Base-by-base conservation (phyloP, 2,797 vertebrate species). In the Phyllotis vaccarum region DNA sequence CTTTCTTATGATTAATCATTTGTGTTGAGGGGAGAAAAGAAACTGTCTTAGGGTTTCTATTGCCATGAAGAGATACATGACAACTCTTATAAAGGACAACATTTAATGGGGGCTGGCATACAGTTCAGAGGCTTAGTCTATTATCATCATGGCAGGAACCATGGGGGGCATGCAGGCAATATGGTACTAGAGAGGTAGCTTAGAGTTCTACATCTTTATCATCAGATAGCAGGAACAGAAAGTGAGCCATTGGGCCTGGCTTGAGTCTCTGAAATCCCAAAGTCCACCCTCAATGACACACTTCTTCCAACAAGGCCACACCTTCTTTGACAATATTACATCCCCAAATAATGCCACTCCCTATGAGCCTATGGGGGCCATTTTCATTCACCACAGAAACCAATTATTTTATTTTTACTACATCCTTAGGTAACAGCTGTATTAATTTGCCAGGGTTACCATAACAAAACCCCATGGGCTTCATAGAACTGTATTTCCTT, bases 21-120 rank as follows among this genome's bases (percentile, higher is more conserved):
- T 72, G 79, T 66, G 91, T 78, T 92, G 40, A 96, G 78, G 37
- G 86, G 72, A 75, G 79, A 96, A 82, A 79, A 40, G 40, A 17
- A 83, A 64, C 40, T 46, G 40, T 34, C 11, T 60, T 83, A 86
- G 58, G 9, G 58, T 62, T 83, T 62, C 58, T 62, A 46, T 46
- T 46, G 58, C 58, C 22, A 29, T 64, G 27, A 82, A 43, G 58
- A 64, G 58, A 43, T 27, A 62, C 10, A 46, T 64, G 58, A 27
- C 4, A 21, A 31, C 4, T 29, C 6, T 64, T 34, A 46, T 11
- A 83, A 62, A 64, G 27, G 43, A 46, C 19, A 60, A 21, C 40
- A 22, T 46, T 46, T 34, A 46, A 29, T 19, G 62, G 40, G 5
- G n/a, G 11, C 5, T 22, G 81, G 31, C 17, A 21, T 82, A 43